Evolutionary conservation across 2,888 invertebrate genomes (phyloP), one percentile per base, ranked within the genome.

Genomic region (Acanthosepion lycidas): DNA sequence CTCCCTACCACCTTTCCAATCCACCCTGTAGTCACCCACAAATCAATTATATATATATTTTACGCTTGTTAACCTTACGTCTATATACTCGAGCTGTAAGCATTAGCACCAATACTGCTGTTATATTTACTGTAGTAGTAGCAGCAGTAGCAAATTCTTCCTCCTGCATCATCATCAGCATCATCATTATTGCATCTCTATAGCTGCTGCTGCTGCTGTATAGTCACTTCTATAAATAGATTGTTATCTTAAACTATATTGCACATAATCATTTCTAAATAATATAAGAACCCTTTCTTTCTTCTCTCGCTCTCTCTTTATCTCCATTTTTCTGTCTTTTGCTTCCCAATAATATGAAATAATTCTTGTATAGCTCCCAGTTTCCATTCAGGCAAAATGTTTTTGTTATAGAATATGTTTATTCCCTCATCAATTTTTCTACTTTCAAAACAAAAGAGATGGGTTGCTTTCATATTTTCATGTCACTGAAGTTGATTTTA

Each of bases 171-270:
- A 64, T 64, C 64, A 64, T 78, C n/a, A 78, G n/a, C n/a, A n/a
- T 78, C 18, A n/a, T 78, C 18, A n/a, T 78, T 78, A n/a, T 78
- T 78, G 8, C 15, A n/a, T n/a, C n/a, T 78, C n/a, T 78, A 8
- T 33, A 15, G 6, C 9, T 78, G n/a, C 78, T 78, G 28, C 78
- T 78, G 28, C 78, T 78, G 78, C 78, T 78, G 78, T 78, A 78
- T 33, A 78, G 78, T 78, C n/a, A 78, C 78, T 78, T 78, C 78
- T 78, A 78, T 78, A 78, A 78, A 78, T 78, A 78, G 78, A 78
- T 33, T 33, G 78, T 78, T 78, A 78, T 78, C 78, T 78, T 78
- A 33, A 78, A 78, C 78, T 78, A 78, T 78, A n/a, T 33, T n/a
- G 78, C n/a, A 78, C 78, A 78, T 78, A 78, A 78, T 78, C n/a